Evolutionary conservation across 2,888 invertebrate genomes (phyloP).

Genomic region (Agrotis ipsilon): DNA sequence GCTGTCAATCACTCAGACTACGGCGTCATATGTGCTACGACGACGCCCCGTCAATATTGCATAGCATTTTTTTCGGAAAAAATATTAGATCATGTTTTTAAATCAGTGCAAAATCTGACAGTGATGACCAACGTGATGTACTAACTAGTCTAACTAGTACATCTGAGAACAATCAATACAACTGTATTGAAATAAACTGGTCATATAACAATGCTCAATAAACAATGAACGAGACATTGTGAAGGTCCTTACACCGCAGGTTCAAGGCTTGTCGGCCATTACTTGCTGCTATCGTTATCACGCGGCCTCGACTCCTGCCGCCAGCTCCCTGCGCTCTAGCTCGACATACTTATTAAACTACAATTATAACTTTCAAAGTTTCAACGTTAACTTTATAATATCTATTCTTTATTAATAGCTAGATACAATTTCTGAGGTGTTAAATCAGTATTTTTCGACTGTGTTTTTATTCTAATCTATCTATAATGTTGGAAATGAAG

Average conservation of each 20-base stretch:
- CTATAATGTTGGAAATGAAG: not conserved
- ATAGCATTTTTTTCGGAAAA: too few species aligned
- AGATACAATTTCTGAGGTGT: not conserved
- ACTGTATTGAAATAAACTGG: slow-evolving; percentile 61
- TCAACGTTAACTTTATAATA: slow-evolving; percentile 10
- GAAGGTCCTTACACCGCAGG: slow-evolving; percentile 83
- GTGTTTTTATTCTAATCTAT: not conserved
- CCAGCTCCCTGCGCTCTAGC: slow-evolving; percentile 67
- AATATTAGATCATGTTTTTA: not conserved
- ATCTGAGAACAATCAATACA: slow-evolving; percentile 64
- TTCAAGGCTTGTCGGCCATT: slow-evolving; percentile 84
- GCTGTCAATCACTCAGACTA: too few species aligned
- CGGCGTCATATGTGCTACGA: too few species aligned
- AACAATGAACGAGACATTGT: slow-evolving; percentile 78
- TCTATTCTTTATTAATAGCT: not conserved
- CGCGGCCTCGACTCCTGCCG: slow-evolving; percentile 64
- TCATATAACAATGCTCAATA: slow-evolving; percentile 68
- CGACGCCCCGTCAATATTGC: too few species aligned
- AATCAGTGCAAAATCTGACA: slow-evolving; percentile 25
- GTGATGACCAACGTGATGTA: slow-evolving; percentile 15
- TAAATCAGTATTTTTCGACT: not conserved
- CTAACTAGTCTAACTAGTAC: slow-evolving; percentile 46
- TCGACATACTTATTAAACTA: slow-evolving; percentile 31
- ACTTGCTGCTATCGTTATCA: slow-evolving; percentile 82
- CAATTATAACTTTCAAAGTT: slow-evolving; percentile 29